Base-by-base conservation (phyloP, 2,797 vertebrate species). In the Emydoidea blandingii region DNA sequence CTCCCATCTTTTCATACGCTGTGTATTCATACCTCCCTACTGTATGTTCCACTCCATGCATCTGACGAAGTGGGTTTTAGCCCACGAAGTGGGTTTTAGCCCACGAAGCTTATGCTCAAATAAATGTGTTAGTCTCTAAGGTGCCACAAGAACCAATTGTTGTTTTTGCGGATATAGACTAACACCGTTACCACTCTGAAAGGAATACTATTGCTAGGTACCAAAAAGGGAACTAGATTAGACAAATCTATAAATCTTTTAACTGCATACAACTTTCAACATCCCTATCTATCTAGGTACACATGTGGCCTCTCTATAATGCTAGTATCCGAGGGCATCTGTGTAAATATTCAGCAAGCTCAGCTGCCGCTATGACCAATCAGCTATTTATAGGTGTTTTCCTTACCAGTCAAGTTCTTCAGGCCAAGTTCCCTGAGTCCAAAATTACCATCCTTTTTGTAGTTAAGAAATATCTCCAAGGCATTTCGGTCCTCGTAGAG, bases 401-500 rank as follows among this genome's bases (percentile, higher is more conserved):
- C 10, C 97, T 96, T 97, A 99, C 99, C 99, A 16, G 99, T 99
- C 92, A 99, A 98, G 92, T 99, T 99, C 94, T 98, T 99, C 94
- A 99, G 94, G 53, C 99, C 99, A 80, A 99, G 98, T 93, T 99
- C 99, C 57, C 99, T 99, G 76, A 99, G 98, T 44, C 99, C 99
- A 8, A 99, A 99, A 98, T 99, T 99, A 1, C 99, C 99, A 86
- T 99, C 99, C 83, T 99, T 99, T 86, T 99, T 99, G 98, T 99
- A 99, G 98, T 99, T 99, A 16, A 99, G 99, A 97, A 99, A 99
- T 95, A 99, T 98, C 2, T 99, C 99, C 83, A 99, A 97, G 0
- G 99, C 99, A n/a, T 99, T 99, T 27, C 99, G 98, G 88, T 99
- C 99, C 89, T 99, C 99, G 1, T 99, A 99, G 57, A 99, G 98